Evolutionary conservation across 2,797 vertebrate genomes (phyloP), one percentile per base, ranked within the genome.

Genomic region (Channallabes apus): DNA sequence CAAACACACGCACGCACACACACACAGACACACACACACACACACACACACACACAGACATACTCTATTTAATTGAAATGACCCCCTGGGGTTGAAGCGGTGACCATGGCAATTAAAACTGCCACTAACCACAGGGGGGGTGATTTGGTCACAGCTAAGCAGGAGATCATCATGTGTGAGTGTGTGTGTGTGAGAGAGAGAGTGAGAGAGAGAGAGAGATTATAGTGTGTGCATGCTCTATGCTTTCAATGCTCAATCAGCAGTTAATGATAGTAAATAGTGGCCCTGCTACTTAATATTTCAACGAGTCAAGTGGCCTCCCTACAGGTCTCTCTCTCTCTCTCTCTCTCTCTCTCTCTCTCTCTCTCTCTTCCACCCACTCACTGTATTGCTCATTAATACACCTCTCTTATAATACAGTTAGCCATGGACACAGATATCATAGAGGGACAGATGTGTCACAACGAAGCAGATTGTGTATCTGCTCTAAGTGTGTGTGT

Each of bases 221-320:
- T 41, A 51, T 80, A 82, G 59, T 41, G 46, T 78, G 58, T 64
- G 69, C 6, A 75, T 24, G 18, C 32, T 56, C 29, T 24, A 29
- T 78, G 32, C 79, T 81, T 75, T 81, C 59, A 67, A 32, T 24
- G 61, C n/a, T 5, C 87, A 88, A 85, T 86, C 88, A 89, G 85
- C 78, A 86, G 82, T 77, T 88, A 85, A 88, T 84, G 86, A 86
- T 61, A 86, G 86, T 86, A 90, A 84, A 91, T 91, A 89, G 88
- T 84, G 86, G 87, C 88, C 84, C 38, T 83, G 81, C 71, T 90
- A 88, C 90, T 94, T 91, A 93, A 93, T 93, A 93, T 94, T 93
- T 92, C 93, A 94, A 88, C 90, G 89, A 93, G 93, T 93, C 91
- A 94, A 93, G 88, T 89, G 89, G 90, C 87, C 79, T 58, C 84